phyloP scores from a whole-genome alignment of 2,888 invertebrate genomes.

The Cosmopolites sordidus region DNA sequence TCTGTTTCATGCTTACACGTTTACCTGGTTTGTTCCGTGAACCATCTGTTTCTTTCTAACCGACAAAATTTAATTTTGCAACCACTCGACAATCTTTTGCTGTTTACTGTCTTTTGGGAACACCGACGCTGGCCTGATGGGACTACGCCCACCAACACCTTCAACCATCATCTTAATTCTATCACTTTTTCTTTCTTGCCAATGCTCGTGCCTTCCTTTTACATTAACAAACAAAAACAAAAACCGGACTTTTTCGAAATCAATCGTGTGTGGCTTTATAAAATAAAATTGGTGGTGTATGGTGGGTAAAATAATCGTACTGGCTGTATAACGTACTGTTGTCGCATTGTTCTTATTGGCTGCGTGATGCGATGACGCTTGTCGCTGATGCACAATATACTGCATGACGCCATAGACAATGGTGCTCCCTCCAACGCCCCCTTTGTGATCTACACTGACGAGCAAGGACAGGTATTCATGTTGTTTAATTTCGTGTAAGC shows the following conservation, averaged over 20 bases:
- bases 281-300: constrained; percentile 38
- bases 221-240: constrained; percentile 18
- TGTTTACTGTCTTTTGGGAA: constrained; percentile 33
- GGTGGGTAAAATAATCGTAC: constrained; percentile 45
- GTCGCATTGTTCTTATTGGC: constrained; percentile 48
- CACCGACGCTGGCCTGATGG: constrained; percentile 36
- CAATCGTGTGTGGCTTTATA: constrained; percentile 28
- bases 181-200: constrained; percentile 12
- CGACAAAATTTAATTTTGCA: constrained; percentile 15
- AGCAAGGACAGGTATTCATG: constrained; percentile 87
- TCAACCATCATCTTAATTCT: constrained; percentile 14
- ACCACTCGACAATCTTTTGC: constrained; percentile 20
- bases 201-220: constrained; percentile 8
- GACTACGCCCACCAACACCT: constrained; percentile 43
- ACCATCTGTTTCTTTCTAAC: constrained; percentile 20
- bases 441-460: constrained; percentile 93
- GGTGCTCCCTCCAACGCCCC: constrained; percentile 80
- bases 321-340: constrained; percentile 48
- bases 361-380: constrained; percentile 50
- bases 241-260: constrained; percentile 31
- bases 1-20: constrained; percentile 49
- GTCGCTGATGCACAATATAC: constrained; percentile 52
- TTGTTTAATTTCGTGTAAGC: constrained; percentile 47
- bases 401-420: constrained; percentile 56
- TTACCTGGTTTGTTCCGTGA: constrained; percentile 32